Conservation (phyloP, 2,888 invertebrate genomes). For the Oscheius sp. region DNA sequence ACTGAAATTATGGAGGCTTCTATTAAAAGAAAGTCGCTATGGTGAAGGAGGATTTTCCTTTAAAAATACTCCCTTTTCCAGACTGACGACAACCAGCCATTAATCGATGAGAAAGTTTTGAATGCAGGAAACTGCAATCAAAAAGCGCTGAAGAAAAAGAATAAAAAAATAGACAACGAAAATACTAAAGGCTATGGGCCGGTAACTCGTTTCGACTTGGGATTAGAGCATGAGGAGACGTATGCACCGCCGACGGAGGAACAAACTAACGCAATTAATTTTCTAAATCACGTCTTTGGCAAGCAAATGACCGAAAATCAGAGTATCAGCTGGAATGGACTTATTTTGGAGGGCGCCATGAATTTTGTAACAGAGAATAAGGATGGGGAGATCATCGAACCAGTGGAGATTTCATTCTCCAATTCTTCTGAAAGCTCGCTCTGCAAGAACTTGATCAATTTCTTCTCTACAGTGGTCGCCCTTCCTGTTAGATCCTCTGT, state of each 20-base stretch:
- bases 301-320: slow-evolving; percentile 14
- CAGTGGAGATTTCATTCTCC: no score
- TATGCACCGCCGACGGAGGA: background rate
- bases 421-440: no score
- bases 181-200: slow-evolving; percentile 1
- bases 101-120: background rate
- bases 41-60: background rate
- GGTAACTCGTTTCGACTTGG: background rate
- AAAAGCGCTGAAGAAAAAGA: background rate
- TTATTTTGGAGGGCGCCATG: no score
- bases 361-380: no score
- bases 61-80: background rate
- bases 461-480: no score
- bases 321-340: background rate
- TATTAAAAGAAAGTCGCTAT: background rate
- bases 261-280: background rate
- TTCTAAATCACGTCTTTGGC: slow-evolving; percentile 1
- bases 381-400: no score
- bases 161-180: background rate
- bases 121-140: background rate
- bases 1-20: background rate
- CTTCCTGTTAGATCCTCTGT: slow-evolving; percentile 8
- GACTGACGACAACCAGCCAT: background rate
- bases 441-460: no score
- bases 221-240: background rate